Percentiles rank a stretch among this genome's conserved stretches.
These are phyloP conservation scores for Trypoxylus dichotomus DNA, from an alignment of 1,140 invertebrate species.

Conservation along the genomic window DNA sequence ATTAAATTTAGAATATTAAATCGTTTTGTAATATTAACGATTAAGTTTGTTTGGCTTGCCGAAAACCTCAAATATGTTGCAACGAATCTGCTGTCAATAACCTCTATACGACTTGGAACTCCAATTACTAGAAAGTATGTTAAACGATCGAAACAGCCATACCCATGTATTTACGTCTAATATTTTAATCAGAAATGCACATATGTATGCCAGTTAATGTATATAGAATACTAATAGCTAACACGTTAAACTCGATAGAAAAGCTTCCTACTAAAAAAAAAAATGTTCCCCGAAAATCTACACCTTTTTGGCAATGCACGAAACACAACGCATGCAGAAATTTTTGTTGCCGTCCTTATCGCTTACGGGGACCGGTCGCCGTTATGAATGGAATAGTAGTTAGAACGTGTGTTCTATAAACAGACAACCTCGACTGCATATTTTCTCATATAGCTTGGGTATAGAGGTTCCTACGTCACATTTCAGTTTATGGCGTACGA, in stretches of 20 bases:
- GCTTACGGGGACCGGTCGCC: background rate
- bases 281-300: background rate
- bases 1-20: background rate
- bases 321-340: background rate
- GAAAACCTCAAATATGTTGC: background rate
- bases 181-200: background rate
- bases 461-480: background rate
- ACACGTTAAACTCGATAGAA: too few relatives aligned
- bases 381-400: constrained; percentile 20
- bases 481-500: background rate
- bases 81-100: constrained; percentile 12
- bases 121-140: constrained; percentile 24
- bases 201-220: background rate
- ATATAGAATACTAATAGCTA: background rate
- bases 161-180: background rate
- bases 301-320: background rate
- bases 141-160: background rate
- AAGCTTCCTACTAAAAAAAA: background rate
- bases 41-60: background rate
- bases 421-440: background rate
- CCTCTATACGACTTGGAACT: constrained; percentile 1
- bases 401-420: constrained; percentile 8
- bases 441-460: background rate
- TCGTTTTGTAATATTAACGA: background rate
- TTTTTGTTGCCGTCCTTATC: background rate